Evolutionary conservation across 2,888 invertebrate genomes (phyloP).

Genomic region (Nudaria mundana): DNA sequence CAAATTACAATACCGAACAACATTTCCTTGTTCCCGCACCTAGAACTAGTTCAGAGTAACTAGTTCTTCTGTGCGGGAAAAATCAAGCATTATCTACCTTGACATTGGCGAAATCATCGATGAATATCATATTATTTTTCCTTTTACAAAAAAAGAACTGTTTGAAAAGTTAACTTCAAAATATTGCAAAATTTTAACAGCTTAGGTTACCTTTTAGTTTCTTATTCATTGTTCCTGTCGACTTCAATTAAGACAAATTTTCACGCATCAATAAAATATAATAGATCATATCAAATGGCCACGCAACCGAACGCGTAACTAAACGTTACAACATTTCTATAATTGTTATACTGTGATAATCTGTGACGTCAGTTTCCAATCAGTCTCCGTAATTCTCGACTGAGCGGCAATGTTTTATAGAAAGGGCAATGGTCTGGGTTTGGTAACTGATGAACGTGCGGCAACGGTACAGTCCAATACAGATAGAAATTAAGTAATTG

Average conservation of each 20-base stretch:
- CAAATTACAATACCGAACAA: too few relatives aligned
- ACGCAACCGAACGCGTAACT: conserved; percentile 22
- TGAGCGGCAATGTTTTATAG: conserved; percentile 1
- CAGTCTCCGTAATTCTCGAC: conserved; percentile 3
- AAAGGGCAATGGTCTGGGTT: conserved; percentile 2
- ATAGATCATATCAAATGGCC: conserved; percentile 27
- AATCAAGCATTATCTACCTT: too few relatives aligned
- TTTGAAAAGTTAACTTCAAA: too few relatives aligned
- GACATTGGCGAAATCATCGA: too few relatives aligned
- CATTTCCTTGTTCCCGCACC: too few relatives aligned
- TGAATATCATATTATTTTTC: too few relatives aligned
- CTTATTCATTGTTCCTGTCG: conserved; percentile 7
- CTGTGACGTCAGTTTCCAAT: conserved; percentile 10
- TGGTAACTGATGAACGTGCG: not conserved
- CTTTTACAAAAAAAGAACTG: too few relatives aligned
- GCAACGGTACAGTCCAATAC: conserved; percentile 1
- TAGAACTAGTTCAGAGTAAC: too few relatives aligned
- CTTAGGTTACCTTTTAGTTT: too few relatives aligned
- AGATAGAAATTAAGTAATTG: not conserved
- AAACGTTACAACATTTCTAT: conserved; percentile 17
- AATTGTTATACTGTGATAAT: conserved; percentile 9
- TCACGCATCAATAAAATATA: conserved; percentile 28
- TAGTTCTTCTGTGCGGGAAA: too few relatives aligned
- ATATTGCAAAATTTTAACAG: too few relatives aligned
- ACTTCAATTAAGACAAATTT: conserved; percentile 13